Conservation (phyloP, 2,888 invertebrate species). For the Troides aeacus region DNA sequence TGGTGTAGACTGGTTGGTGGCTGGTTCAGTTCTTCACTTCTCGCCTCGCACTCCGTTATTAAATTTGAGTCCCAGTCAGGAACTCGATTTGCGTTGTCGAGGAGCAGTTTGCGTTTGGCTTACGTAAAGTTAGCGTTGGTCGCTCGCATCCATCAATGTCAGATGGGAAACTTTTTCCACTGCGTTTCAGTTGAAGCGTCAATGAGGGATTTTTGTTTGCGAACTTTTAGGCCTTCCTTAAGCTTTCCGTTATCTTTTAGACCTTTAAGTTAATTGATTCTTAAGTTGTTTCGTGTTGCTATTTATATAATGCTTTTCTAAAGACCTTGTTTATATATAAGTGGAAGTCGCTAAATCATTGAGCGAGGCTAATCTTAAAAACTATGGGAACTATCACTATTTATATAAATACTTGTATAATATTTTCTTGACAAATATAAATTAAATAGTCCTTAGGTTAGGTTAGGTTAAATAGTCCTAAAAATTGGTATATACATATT, state of each 20-base stretch:
- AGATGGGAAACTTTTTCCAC: conserved; percentile 67
- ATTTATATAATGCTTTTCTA: neutral
- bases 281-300: conserved; percentile 15
- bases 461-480: too few species aligned
- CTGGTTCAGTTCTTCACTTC: conserved; percentile 13
- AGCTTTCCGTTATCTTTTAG: conserved; percentile 27
- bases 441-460: too few species aligned
- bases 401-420: too few species aligned
- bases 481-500: too few species aligned
- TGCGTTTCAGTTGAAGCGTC: conserved; percentile 60
- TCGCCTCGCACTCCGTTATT: conserved; percentile 22
- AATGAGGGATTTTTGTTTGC: conserved; percentile 69
- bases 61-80: conserved; percentile 24
- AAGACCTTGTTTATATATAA: neutral
- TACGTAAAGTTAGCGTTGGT: conserved; percentile 32
- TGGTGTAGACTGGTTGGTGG: conserved; percentile 4
- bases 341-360: too few species aligned
- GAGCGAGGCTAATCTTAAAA: too few species aligned
- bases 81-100: conserved; percentile 23
- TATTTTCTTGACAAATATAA: too few species aligned
- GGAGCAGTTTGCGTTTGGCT: conserved; percentile 25
- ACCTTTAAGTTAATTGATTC: conserved; percentile 27
- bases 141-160: conserved; percentile 74
- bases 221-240: conserved; percentile 50
- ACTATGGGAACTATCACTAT: too few species aligned